Base-by-base conservation (phyloP, 2,888 invertebrate genomes). In the Aphodius granarius region DNA sequence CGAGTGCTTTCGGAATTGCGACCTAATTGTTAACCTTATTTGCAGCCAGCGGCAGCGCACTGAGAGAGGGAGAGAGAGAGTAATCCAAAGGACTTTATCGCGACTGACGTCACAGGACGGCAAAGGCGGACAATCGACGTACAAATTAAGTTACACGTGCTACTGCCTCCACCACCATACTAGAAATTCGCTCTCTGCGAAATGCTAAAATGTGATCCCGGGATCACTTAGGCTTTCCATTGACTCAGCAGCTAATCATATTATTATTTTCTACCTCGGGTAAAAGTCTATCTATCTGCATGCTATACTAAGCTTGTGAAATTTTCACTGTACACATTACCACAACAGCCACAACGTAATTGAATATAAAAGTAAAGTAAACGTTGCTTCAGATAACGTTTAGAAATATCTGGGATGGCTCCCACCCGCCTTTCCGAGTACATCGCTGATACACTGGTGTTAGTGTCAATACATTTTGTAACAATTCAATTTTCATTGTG, bases 1-100 rank as follows among this genome's bases (percentile, higher is more conserved):
- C 19, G 19, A 65, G 20, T 19, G 68, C 22, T 73, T 73, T 73
- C 43, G 68, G 68, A 65, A 71, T 73, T 73, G 73, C 74, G 18
- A 73, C 71, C 72, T 78, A 78, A 78, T 78, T 78, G 78, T 77
- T 78, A 78, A 78, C 77, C 76, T 76, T 78, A 78, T 78, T 78
- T 78, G 71, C 75, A 75, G 75, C 43, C 64, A 64, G 73, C 71
- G n/a, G n/a, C n/a, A n/a, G n/a, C n/a, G n/a, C n/a, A n/a, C n/a
- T n/a, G n/a, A n/a, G n/a, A n/a, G n/a, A n/a, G n/a, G n/a, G n/a
- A n/a, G n/a, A 43, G 9, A 43, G 43, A 43, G 43, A 43, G 43
- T 43, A 43, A 43, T 43, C 43, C 43, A 13, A 13, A 0, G 9
- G 43, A 43, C 43, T 43, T 43, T 43, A 43, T 43, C 43, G 43